Conservation (phyloP, 2,888 invertebrate species). For the Torymus texanus region DNA sequence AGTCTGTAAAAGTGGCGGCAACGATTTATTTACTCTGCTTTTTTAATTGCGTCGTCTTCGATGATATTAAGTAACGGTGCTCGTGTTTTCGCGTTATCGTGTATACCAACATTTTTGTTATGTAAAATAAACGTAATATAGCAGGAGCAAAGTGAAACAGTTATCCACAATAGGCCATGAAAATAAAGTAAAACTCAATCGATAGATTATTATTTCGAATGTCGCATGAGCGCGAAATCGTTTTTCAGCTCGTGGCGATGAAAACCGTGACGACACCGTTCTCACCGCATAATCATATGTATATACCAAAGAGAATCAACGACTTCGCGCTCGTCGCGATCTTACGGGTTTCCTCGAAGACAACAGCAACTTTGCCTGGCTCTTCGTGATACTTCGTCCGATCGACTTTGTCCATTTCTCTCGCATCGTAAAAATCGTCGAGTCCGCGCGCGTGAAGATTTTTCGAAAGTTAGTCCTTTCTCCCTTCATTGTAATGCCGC, state of each 20-base stretch:
- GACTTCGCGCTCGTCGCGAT: not conserved
- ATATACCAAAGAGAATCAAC: too few relatives aligned
- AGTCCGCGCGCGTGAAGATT: slow-evolving; percentile 10
- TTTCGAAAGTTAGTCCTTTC: slow-evolving; percentile 39
- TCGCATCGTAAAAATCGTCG: slow-evolving; percentile 41
- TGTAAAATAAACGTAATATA: slow-evolving; percentile 1
- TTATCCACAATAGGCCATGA: not conserved
- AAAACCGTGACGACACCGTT: not conserved
- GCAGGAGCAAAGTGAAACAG: slow-evolving; percentile 1
- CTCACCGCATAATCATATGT: too few relatives aligned
- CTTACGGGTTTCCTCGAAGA: not conserved
- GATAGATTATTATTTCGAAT: not conserved
- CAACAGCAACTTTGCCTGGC: slow-evolving; percentile 7
- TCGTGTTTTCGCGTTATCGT: slow-evolving; percentile 5
- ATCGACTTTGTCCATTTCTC: slow-evolving; percentile 12
- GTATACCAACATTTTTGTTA: too few relatives aligned
- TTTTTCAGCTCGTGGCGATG: not conserved
- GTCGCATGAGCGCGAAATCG: not conserved
- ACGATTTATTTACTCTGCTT: slow-evolving; percentile 55
- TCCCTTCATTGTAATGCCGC: slow-evolving; percentile 34
- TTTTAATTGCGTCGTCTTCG: slow-evolving; percentile 11
- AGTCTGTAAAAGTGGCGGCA: slow-evolving; percentile 66
- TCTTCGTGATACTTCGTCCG: not conserved
- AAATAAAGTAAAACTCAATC: not conserved
- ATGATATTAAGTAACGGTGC: not conserved